Base-by-base conservation (phyloP, 2,113 vertebrate species). In the Agelaius tricolor region DNA sequence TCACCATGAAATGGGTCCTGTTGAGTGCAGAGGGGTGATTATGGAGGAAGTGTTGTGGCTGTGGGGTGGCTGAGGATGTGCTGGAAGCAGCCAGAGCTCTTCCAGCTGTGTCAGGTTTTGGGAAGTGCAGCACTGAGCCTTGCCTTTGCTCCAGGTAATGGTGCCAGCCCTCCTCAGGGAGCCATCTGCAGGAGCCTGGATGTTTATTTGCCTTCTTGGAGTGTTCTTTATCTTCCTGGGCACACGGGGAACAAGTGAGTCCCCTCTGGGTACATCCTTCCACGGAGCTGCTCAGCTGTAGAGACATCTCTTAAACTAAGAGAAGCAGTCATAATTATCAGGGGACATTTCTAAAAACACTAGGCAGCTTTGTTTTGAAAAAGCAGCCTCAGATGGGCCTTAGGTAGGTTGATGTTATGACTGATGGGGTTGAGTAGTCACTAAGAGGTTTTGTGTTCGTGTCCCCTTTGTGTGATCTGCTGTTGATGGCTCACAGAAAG, bases 31-130 rank as follows among this genome's bases (percentile, higher is more conserved):
- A 52, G 0, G 2, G 52, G 57, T 28, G 18, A 46, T 77, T 74
- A 21, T 22, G 71, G 74, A 81, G 54, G 44, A 54, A 41, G 11
- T 7, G 67, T 9, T n/a, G 71, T 2, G 3, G 17, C 79, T n/a
- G 49, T 7, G 67, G 14, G 33, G 71, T 2, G 3, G 17, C 79
- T n/a, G 49, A 54, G 69, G 62, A 14, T 73, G 81, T 0, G 1
- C 35, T 58, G 22, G 39, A 26, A 87, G 62, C 74, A 54, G 66
- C 0, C 2, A 37, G 67, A 76, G 33, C 0, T 0, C 58, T 72
- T 24, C 46, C 55, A 54, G 74, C 87, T 67, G 63, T 1, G 39
- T 31, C 80, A 68, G 78, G 35, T n/a, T 71, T 59, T 47, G 78
- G 33, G 19, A 87, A 94, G 59, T 20, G 52, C 84, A 77, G 88